A percentile compares a stretch with the other conserved stretches of the same genome.
phyloP scores from a whole-genome alignment of 2,888 invertebrate species.

The Trissoscelio sp. region DNA sequence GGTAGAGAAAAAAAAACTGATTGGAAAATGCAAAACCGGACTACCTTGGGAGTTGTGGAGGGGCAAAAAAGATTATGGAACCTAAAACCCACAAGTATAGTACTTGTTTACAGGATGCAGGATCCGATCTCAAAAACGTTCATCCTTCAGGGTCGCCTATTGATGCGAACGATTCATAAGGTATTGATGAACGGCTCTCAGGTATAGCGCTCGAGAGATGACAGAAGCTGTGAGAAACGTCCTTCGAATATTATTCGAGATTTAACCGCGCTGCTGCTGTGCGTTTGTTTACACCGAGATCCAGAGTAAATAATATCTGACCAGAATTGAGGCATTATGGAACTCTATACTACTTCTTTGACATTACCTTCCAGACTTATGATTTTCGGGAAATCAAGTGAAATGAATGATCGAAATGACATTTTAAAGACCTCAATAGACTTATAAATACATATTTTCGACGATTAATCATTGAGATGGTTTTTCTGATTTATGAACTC shows the following conservation, averaged over 20 bases:
- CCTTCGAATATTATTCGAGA: constrained; percentile 52
- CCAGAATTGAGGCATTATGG: constrained; percentile 43
- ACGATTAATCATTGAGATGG: too few relatives aligned
- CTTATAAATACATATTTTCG: too few relatives aligned
- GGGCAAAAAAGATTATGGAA: constrained; percentile 55
- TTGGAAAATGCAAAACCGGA: constrained; percentile 60
- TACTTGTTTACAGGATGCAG: constrained; percentile 68
- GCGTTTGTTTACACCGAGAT: neutral
- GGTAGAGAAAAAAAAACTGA: constrained; percentile 41
- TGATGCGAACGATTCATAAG: constrained; percentile 57
- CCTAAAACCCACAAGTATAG: constrained; percentile 63
- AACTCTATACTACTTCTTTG: constrained; percentile 4
- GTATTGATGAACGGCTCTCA: constrained; percentile 64
- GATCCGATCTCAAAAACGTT: constrained; percentile 58
- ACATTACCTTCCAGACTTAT: neutral
- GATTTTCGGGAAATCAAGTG: constrained; percentile 4
- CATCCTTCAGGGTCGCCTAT: constrained; percentile 66
- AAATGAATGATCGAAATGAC: constrained; percentile 12
- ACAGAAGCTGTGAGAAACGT: constrained; percentile 62
- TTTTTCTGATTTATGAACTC: too few relatives aligned
- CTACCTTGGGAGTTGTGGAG: constrained; percentile 5
- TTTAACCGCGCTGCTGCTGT: constrained; percentile 29
- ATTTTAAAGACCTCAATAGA: constrained; percentile 27
- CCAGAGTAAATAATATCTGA: constrained; percentile 9
- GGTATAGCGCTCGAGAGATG: constrained; percentile 52